Percentiles rank a stretch among this genome's conserved stretches.
phyloP scores from a whole-genome alignment of 2,113 vertebrate species.

The Reinhardtius hippoglossoides region DNA sequence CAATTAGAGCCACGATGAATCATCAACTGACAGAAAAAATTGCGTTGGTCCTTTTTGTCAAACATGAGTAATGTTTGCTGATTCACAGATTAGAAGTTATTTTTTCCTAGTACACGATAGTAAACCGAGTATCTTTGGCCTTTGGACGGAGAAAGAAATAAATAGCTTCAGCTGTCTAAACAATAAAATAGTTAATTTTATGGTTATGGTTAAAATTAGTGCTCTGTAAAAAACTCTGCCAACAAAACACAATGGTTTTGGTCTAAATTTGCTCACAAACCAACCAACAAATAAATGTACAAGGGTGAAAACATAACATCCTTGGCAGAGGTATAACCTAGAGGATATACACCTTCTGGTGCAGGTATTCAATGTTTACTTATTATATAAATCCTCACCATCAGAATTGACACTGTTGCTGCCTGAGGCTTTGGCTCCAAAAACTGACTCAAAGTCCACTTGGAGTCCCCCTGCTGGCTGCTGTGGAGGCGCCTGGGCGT shows the following conservation, averaged over 20 bases:
- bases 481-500: constrained; percentile 89
- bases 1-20: not conserved
- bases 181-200: no score
- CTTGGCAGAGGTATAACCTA: not conserved
- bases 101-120: no score
- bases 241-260: no score
- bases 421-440: constrained; percentile 91
- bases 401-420: constrained; percentile 87
- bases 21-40: not conserved
- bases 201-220: no score
- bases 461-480: constrained; percentile 91
- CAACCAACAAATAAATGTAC: no score
- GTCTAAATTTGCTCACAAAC: no score
- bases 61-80: not conserved
- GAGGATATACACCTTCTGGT: not conserved
- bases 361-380: not conserved
- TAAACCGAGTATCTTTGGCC: not conserved
- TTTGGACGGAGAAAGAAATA: not conserved
- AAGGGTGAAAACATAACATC: no score
- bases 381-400: constrained; percentile 82
- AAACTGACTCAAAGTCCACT: constrained; percentile 98
- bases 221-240: not conserved
- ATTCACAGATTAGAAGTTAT: not conserved
- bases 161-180: not conserved
- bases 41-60: not conserved